Conservation (phyloP, 2,113 vertebrate species). For the Planiliza haematocheilus region DNA sequence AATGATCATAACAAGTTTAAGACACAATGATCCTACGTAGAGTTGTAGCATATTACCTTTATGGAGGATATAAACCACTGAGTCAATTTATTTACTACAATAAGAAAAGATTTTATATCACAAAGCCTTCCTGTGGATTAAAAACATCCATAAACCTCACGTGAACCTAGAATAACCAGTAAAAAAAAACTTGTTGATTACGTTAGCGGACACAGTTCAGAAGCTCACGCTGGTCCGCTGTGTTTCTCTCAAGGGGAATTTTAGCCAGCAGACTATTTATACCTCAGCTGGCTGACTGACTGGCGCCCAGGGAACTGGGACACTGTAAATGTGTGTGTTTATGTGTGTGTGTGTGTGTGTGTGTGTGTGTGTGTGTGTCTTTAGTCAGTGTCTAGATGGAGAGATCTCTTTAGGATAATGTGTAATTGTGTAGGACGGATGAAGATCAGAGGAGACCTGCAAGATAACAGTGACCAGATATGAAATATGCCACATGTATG, state of each 20-base stretch:
- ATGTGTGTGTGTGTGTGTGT: slow-evolving; percentile 37
- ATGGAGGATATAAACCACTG: too few relatives aligned
- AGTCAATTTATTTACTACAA: too few relatives aligned
- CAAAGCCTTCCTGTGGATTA: not conserved
- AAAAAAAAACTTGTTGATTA: not conserved
- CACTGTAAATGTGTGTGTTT: slow-evolving; percentile 45
- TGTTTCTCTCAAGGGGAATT: slow-evolving; percentile 64
- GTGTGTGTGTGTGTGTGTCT: slow-evolving; percentile 11
- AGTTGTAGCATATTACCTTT: too few relatives aligned
- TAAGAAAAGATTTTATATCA: too few relatives aligned
- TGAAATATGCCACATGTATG: slow-evolving; percentile 16
- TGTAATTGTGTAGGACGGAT: slow-evolving; percentile 11
- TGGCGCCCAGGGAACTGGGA: slow-evolving; percentile 73
- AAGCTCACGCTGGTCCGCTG: slow-evolving; percentile 32
- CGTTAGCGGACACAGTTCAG: slow-evolving; percentile 22
- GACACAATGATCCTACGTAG: too few relatives aligned
- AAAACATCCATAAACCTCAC: not conserved
- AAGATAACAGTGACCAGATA: not conserved
- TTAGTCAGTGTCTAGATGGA: slow-evolving; percentile 30
- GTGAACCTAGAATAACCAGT: not conserved
- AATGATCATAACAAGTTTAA: too few relatives aligned
- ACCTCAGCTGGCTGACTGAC: slow-evolving; percentile 71
- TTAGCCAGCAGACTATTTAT: slow-evolving; percentile 76
- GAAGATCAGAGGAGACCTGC: not conserved
- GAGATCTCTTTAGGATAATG: slow-evolving; percentile 33